Base-by-base conservation (phyloP, 2,113 vertebrate genomes). In the Phyllostomus discolor region DNA sequence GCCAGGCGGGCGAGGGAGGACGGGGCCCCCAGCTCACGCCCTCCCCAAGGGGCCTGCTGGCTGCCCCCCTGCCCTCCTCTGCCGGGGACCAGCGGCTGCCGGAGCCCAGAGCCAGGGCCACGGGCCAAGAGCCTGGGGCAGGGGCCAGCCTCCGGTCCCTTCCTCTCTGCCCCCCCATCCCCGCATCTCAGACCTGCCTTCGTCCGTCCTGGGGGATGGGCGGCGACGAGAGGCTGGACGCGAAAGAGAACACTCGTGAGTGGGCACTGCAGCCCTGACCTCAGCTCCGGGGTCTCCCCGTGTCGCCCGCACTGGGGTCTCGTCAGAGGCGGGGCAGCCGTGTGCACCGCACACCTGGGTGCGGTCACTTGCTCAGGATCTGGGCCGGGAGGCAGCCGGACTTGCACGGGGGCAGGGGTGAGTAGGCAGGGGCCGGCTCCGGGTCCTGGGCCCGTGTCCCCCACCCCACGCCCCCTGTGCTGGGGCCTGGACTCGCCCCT, bases 1-100 rank as follows among this genome's bases (percentile, higher is more conserved):
- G 94, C 82, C 91, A 72, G 93, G 82, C 59, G n/a, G 94, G 89
- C 35, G 3, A 52, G 48, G 54, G 78, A 11, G 48, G 22, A 33
- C 91, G 50, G 83, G n/a, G 11, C 69, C 14, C 43, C 54, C 35
- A 22, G 48, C 33, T 26, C 31, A 11, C 10, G 31, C 57, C 62
- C 31, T 33, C 31, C 31, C 59, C 20, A n/a, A 89, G n/a, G 43
- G 19, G 62, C 19, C 12, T 11, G 10, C 50, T 69, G 66, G 75
- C 83, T n/a, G 15, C n/a, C 85, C 12, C 48, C 85, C 75, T 46
- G 24, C 35, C 67, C 46, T 54, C 20, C 88, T 87, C 67, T 88
- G 72, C 88, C 46, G 70, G 80, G 75, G 38, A 20, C 52, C 5
- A 41, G 38, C 38, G 48, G 73, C 22, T 57, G 35, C 59, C 72